phyloP scores from a whole-genome alignment of 2,113 vertebrate genomes.

The Entomyzon cyanotis region DNA sequence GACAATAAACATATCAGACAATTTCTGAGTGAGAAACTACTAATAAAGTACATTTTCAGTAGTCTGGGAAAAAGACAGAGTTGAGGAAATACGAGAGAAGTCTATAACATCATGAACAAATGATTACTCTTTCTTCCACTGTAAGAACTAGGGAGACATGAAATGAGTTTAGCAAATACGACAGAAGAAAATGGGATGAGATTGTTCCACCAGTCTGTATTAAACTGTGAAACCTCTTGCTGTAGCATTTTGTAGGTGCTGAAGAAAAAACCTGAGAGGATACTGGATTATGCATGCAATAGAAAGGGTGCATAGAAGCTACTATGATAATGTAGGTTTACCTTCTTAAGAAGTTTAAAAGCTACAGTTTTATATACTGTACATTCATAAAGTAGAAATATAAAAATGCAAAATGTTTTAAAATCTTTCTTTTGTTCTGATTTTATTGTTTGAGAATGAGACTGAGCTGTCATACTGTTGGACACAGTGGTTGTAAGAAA shows the following conservation, averaged over 20 bases:
- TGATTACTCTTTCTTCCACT: background rate
- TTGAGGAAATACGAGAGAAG: background rate
- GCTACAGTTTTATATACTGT: background rate
- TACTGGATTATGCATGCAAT: background rate
- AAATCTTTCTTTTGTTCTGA: constrained; percentile 3
- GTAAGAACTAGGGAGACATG: background rate
- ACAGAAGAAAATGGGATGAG: background rate
- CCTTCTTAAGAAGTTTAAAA: background rate
- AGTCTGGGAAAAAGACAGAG: background rate
- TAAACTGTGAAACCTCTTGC: background rate
- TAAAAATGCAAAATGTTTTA: background rate
- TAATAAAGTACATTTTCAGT: background rate
- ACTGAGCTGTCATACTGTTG: background rate
- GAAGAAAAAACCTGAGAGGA: background rate
- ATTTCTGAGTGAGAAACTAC: background rate
- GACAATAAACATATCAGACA: background rate
- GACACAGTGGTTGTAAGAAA: constrained; percentile 37
- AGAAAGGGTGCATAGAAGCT: background rate
- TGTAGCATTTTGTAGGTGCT: background rate
- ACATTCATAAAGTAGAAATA: background rate
- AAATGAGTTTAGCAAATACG: background rate
- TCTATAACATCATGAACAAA: background rate
- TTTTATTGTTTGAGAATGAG: background rate
- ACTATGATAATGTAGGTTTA: background rate
- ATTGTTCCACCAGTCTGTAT: background rate